Conservation (phyloP, 2,888 invertebrate species). For the Caenorhabditis sp. region DNA sequence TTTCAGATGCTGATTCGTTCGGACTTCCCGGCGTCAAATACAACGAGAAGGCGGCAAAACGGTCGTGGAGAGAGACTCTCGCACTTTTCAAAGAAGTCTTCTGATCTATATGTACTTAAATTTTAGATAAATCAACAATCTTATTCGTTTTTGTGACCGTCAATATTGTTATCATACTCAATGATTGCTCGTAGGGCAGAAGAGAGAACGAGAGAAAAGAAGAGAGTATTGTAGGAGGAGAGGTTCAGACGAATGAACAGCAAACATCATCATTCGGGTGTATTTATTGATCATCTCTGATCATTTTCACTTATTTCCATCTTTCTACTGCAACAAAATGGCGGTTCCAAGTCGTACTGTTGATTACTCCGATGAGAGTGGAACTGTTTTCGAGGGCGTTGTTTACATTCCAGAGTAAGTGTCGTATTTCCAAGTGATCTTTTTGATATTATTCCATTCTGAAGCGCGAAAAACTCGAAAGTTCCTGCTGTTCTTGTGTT, state of each 20-base stretch:
- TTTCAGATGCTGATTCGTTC: conserved; percentile 36
- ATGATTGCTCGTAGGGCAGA: no score
- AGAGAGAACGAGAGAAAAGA: no score
- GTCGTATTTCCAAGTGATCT: background rate
- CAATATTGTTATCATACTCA: no score
- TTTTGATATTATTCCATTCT: conserved; percentile 5
- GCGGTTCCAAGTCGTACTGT: conserved; percentile 12
- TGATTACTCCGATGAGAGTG: conserved; percentile 46
- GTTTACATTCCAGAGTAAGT: conserved; percentile 58
- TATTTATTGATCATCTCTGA: conserved; percentile 25
- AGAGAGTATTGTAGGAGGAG: no score
- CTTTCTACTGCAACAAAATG: no score
- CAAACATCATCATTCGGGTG: conserved; percentile 1
- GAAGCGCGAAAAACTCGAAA: conserved; percentile 25
- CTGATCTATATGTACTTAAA: background rate
- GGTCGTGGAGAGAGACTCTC: conserved; percentile 65
- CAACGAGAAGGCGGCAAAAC: conserved; percentile 61
- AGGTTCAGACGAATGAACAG: conserved; percentile 33
- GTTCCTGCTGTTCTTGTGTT: conserved; percentile 69
- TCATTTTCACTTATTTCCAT: no score
- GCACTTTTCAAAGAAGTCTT: conserved; percentile 50
- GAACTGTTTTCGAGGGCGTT: conserved; percentile 61
- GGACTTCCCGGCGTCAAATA: conserved; percentile 62
- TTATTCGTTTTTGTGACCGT: background rate
- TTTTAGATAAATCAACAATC: background rate